These are phyloP conservation scores for Erebia ligea DNA, from an alignment of 2,888 invertebrate species.

Conservation along the genomic window DNA sequence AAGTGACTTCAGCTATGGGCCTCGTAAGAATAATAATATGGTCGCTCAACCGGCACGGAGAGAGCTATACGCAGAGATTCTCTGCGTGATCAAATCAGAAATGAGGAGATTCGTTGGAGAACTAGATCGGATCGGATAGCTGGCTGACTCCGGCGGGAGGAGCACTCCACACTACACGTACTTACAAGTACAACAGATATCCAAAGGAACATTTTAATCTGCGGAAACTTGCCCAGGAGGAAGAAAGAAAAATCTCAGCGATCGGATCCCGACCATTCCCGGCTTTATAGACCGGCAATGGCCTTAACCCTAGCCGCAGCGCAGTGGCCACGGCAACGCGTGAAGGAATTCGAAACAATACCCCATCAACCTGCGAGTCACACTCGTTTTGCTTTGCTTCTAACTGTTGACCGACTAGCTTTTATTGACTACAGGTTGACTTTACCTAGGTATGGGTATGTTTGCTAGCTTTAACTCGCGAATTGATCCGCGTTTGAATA, in stretches of 20 bases:
- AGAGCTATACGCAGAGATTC: no score
- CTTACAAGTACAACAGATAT: no score
- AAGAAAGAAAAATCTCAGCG: not conserved
- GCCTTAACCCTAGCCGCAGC: constrained; percentile 59
- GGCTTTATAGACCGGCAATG: constrained; percentile 40
- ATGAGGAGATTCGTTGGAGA: no score
- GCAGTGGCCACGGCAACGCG: constrained; percentile 49
- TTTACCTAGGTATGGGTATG: not conserved
- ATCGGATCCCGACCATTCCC: constrained; percentile 7
- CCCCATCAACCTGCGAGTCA: constrained; percentile 58
- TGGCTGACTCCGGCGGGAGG: no score
- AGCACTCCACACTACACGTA: no score
- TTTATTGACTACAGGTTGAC: not conserved
- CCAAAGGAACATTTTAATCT: no score
- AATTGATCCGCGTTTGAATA: not conserved
- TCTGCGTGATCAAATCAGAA: no score
- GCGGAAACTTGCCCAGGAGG: no score
- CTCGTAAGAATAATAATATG: no score
- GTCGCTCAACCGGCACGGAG: no score
- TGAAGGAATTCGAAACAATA: constrained; percentile 79
- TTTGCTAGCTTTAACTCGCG: not conserved
- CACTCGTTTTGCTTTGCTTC: constrained; percentile 58
- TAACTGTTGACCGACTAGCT: constrained; percentile 26
- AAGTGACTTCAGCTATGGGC: no score
- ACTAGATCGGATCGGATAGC: no score